These are phyloP conservation scores for Heterocephalus glaber DNA, from an alignment of 2,113 vertebrate genomes.

Conservation along the genomic window DNA sequence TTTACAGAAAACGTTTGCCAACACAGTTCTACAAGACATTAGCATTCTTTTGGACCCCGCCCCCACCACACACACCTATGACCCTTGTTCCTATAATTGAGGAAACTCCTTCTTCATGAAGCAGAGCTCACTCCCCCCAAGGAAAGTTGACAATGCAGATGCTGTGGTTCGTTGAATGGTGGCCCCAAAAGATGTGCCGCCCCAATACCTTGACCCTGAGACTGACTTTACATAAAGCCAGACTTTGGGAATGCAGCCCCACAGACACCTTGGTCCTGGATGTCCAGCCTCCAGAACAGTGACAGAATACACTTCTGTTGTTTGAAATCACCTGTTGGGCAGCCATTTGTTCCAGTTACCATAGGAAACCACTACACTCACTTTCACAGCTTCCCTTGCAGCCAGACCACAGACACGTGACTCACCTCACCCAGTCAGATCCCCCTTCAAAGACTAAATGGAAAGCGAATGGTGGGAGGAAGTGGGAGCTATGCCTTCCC, in stretches of 20 bases:
- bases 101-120: neutral
- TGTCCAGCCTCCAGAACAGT: neutral
- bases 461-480: neutral
- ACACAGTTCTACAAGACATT: neutral
- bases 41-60: neutral
- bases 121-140: neutral
- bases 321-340: neutral
- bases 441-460: neutral
- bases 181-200: neutral
- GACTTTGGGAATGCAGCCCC: neutral
- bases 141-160: neutral
- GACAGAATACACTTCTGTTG: neutral
- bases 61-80: neutral
- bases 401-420: neutral
- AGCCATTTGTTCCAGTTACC: neutral
- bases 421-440: neutral
- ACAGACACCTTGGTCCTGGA: neutral
- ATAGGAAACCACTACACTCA: neutral
- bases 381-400: neutral
- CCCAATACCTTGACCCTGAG: neutral
- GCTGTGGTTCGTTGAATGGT: neutral
- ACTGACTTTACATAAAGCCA: neutral
- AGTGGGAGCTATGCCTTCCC: neutral
- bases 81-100: neutral
- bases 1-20: neutral